Evolutionary conservation across 1,140 invertebrate genomes (phyloP).

Genomic region (Conus ventricosus): DNA sequence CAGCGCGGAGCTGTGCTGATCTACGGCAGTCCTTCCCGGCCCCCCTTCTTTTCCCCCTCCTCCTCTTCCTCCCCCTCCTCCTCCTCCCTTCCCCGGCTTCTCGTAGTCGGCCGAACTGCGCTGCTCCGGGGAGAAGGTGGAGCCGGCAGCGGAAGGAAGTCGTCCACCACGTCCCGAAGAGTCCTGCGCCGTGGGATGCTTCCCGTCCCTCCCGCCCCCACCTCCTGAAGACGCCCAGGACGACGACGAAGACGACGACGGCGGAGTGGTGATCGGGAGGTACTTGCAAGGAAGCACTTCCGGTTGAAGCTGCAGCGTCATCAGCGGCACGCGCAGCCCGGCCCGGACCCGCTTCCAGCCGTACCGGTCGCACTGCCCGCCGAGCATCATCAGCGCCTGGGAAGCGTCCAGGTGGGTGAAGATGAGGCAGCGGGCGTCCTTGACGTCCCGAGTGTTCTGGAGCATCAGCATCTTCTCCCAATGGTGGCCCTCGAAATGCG

Average conservation of each 20-base stretch:
- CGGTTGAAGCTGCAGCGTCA: conserved; percentile 31
- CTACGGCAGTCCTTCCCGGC: not conserved
- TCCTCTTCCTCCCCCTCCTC: not conserved
- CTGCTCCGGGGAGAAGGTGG: not conserved
- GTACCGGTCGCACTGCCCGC: conserved; percentile 55
- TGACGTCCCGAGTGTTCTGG: conserved; percentile 45
- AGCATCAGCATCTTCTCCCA: conserved; percentile 58
- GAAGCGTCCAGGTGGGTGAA: conserved; percentile 48
- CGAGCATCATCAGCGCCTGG: conserved; percentile 47
- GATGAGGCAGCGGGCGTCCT: conserved; percentile 42
- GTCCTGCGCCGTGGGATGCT: not conserved
- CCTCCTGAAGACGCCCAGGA: not conserved
- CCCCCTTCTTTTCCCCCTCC: not conserved
- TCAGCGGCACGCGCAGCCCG: conserved; percentile 42
- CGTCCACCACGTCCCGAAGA: not conserved
- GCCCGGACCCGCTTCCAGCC: conserved; percentile 49
- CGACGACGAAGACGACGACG: not conserved
- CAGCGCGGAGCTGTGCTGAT: not conserved
- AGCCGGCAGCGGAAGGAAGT: not conserved
- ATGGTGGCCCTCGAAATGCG: conserved; percentile 49
- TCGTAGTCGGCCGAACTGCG: conserved; percentile 26
- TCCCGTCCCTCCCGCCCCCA: not conserved
- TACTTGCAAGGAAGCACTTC: conserved; percentile 48
- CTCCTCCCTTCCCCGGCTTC: not conserved
- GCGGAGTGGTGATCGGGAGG: conserved; percentile 8